phyloP scores from a whole-genome alignment of 2,888 invertebrate species.

The Volucella zonaria region DNA sequence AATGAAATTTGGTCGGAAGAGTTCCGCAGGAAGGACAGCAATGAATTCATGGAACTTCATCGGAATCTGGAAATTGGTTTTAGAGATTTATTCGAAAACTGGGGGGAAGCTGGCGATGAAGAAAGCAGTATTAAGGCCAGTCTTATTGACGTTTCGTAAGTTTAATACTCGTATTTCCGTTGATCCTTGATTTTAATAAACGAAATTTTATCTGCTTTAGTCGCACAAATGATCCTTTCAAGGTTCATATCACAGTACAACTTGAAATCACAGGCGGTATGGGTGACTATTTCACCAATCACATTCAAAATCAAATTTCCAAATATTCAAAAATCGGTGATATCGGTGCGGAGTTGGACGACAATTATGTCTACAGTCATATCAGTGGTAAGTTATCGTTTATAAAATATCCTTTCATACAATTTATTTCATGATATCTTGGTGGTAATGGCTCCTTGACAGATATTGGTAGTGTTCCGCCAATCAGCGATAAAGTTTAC shows the following conservation, averaged over 20 bases:
- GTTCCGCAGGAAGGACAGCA: slow-evolving; percentile 70
- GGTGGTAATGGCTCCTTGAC: slow-evolving; percentile 32
- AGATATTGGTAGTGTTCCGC: slow-evolving; percentile 56
- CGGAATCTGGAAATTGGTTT: slow-evolving; percentile 74
- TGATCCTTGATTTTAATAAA: not conserved
- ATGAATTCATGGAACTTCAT: slow-evolving; percentile 75
- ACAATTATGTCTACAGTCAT: slow-evolving; percentile 76
- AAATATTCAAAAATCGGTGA: slow-evolving; percentile 75
- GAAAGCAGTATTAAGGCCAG: slow-evolving; percentile 74
- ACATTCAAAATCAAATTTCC: slow-evolving; percentile 71
- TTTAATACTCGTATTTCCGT: slow-evolving; percentile 41
- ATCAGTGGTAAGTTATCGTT: slow-evolving; percentile 78
- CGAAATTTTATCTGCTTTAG: slow-evolving; percentile 70
- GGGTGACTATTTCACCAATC: slow-evolving; percentile 48
- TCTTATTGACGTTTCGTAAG: slow-evolving; percentile 78
- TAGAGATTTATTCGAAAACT: slow-evolving; percentile 74
- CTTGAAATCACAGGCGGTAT: slow-evolving; percentile 78
- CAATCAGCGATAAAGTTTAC: slow-evolving; percentile 44
- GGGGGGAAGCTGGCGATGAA: slow-evolving; percentile 75
- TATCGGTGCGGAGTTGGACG: slow-evolving; percentile 77
- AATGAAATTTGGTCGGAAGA: slow-evolving; percentile 77
- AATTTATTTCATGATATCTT: not conserved
- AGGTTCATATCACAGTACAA: slow-evolving; percentile 77
- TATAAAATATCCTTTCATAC: not conserved
- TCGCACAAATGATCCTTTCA: slow-evolving; percentile 77